Evolutionary conservation across 2,888 invertebrate species (phyloP).

Genomic region (Mimas tiliae): DNA sequence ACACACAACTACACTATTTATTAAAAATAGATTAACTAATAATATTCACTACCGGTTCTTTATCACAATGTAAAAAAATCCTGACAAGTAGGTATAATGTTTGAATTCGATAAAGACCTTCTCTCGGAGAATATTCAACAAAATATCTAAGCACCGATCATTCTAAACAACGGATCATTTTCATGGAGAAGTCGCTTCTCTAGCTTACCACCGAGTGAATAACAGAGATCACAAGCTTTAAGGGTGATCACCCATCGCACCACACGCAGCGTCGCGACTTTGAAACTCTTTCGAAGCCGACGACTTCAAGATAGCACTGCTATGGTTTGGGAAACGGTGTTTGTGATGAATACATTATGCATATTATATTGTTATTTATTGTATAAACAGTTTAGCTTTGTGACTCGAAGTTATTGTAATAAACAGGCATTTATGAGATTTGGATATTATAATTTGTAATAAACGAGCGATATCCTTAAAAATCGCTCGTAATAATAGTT

Average conservation of each 20-base stretch:
- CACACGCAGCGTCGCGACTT: constrained; percentile 7
- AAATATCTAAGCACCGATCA: not conserved
- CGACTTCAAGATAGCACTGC: not conserved
- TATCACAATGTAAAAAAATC: too few species aligned
- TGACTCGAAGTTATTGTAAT: not conserved
- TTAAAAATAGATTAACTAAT: too few species aligned
- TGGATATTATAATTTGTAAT: not conserved
- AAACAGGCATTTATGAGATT: not conserved
- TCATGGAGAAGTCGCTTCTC: constrained; percentile 36
- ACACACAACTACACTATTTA: too few species aligned
- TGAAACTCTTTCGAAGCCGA: not conserved
- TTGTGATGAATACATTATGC: constrained; percentile 4
- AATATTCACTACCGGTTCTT: too few species aligned
- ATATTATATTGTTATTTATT: constrained; percentile 11
- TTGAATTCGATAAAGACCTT: too few species aligned
- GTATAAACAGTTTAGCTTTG: not conserved
- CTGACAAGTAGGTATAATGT: too few species aligned
- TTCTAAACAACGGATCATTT: not conserved
- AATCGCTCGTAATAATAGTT: not conserved
- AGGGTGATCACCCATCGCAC: constrained; percentile 6
- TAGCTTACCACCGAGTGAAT: constrained; percentile 41
- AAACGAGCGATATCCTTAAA: not conserved
- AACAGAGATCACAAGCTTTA: constrained; percentile 30
- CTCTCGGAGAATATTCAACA: too few species aligned
- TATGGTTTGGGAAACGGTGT: constrained; percentile 15